Evolutionary conservation across 2,797 vertebrate species (phyloP).

Genomic region (Ctenopoma kingsleyae): DNA sequence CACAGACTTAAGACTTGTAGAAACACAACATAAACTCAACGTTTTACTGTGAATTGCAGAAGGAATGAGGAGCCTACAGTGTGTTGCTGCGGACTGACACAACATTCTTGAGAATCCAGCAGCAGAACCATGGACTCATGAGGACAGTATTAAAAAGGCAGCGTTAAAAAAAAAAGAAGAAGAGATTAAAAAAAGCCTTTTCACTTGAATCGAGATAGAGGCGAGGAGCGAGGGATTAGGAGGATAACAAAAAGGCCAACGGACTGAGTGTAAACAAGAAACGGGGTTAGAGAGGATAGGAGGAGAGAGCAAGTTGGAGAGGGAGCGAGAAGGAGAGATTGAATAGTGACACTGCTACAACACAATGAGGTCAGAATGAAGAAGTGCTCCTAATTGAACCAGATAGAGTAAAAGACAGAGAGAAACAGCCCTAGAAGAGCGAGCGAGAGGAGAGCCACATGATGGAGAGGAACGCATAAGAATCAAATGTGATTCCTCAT

Average conservation of each 20-base stretch:
- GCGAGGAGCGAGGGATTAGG: constrained; percentile 68
- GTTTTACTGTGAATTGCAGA: constrained; percentile 6
- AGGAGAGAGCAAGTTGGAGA: constrained; percentile 54
- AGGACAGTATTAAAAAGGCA: constrained; percentile 56
- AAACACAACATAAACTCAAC: neutral
- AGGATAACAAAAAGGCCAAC: constrained; percentile 73
- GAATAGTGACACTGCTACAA: constrained; percentile 83
- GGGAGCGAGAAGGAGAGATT: constrained; percentile 74
- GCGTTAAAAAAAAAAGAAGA: constrained; percentile 28
- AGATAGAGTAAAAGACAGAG: constrained; percentile 80
- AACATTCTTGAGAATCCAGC: constrained; percentile 52
- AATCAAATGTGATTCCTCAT: constrained; percentile 32
- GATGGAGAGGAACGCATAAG: constrained; percentile 26
- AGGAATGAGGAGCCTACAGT: neutral
- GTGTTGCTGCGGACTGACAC: constrained; percentile 38
- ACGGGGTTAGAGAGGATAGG: constrained; percentile 70
- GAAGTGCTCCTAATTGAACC: constrained; percentile 86
- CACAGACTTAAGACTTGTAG: neutral
- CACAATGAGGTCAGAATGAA: constrained; percentile 88
- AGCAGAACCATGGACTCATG: constrained; percentile 55
- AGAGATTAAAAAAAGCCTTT: constrained; percentile 29
- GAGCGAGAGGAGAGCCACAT: constrained; percentile 40
- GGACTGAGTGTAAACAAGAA: constrained; percentile 77
- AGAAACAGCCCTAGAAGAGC: constrained; percentile 46
- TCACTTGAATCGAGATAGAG: constrained; percentile 60